Base-by-base conservation (phyloP, 2,888 invertebrate species). In the Leptopilina myrica region DNA sequence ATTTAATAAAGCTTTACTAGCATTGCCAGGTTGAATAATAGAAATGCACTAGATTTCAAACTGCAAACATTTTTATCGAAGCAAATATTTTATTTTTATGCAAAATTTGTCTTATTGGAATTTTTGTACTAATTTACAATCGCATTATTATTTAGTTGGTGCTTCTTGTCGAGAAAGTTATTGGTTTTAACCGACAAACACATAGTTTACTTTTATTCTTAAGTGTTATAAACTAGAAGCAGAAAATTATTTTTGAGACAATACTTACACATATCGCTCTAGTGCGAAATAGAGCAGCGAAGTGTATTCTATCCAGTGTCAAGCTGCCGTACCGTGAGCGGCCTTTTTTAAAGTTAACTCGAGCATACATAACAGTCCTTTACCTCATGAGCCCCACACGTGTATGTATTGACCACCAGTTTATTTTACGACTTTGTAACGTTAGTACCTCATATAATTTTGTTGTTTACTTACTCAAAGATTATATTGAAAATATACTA, bases 281-380 rank as follows among this genome's bases (percentile, higher is more conserved):
- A 8, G 56, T 73, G 69, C 69, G 69, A 69, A 69, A 69, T 69
- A 69, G 69, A 26, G 69, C 33, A 73, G 5, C 56, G 56, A 62
- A 62, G 62, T 62, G 62, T 62, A n/a, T 5, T 56, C 56, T 56
- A 56, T 56, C 56, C 56, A 56, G 56, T 56, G 56, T 56, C 15
- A 59, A 15, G 59, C 62, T 62, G 7, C 20, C 9, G 62, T 62
- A 62, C 20, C 15, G 62, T 20, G 20, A 62, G 20, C 62, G 62
- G 62, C 20, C n/a, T 76, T 75, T 49, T 79, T 77, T 75, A 77
- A 65, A 14, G 75, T 59, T 65, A 77, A 64, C 26, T 40, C 26
- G 66, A 77, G 59, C 73, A 56, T 73, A 5, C 9, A 49, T 49
- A 49, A 49, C 11, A 33, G 56, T 73, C 56, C 56, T 26, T 73